phyloP scores from a whole-genome alignment of 1,140 invertebrate species.

The Gryllus bimaculatus region DNA sequence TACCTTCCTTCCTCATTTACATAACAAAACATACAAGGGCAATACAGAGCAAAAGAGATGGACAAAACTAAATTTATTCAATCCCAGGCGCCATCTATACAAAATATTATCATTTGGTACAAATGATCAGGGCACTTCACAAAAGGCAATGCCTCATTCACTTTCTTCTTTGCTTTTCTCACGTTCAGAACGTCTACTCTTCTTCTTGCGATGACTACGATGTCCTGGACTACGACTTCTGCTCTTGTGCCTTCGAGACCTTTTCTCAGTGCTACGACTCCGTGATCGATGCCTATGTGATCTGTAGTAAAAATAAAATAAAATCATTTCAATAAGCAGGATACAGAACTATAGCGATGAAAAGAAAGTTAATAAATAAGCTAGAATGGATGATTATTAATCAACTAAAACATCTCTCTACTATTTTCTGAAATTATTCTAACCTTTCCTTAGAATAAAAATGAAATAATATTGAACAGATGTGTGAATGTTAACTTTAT shows the following conservation, averaged over 20 bases:
- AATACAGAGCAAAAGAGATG: too few relatives aligned
- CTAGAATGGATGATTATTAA: too few relatives aligned
- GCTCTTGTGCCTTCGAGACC: slow-evolving; percentile 45
- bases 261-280: slow-evolving; percentile 43
- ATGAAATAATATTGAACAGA: not conserved
- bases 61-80: not conserved
- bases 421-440: too few relatives aligned
- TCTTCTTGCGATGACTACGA: slow-evolving; percentile 48
- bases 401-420: too few relatives aligned
- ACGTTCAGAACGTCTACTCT: slow-evolving; percentile 46
- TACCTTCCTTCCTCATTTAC: too few relatives aligned
- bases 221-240: slow-evolving; percentile 49
- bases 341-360: not conserved
- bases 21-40: too few relatives aligned
- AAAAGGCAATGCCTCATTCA: slow-evolving; percentile 32
- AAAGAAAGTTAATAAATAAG: not conserved
- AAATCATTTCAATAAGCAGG: not conserved
- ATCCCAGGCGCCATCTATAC: not conserved
- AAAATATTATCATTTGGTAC: not conserved
- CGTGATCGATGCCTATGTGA: slow-evolving; percentile 44
- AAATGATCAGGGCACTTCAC: not conserved
- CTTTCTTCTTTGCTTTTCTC: slow-evolving; percentile 47
- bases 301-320: slow-evolving; percentile 15
- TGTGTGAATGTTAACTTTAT: too few relatives aligned
- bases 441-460: not conserved